A percentile compares a stretch with the other conserved stretches of the same genome.
phyloP scores from a whole-genome alignment of 2,113 vertebrate species.

The Megaceryle maxima region DNA sequence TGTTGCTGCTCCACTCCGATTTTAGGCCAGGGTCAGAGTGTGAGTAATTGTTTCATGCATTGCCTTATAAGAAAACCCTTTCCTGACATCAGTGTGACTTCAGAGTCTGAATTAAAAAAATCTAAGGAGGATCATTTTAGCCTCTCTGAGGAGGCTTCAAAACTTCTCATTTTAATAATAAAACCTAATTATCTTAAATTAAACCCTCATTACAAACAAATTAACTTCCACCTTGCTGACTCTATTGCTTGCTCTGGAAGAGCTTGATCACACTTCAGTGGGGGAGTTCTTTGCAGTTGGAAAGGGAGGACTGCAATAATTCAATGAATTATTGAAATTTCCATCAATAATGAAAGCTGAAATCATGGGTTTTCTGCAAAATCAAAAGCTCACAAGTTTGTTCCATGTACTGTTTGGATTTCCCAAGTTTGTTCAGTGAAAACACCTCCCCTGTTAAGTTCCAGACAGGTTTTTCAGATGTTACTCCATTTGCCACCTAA shows the following conservation, averaged over 20 bases:
- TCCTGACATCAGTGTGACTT: not conserved
- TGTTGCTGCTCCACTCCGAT: constrained; percentile 74
- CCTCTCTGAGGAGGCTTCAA: not conserved
- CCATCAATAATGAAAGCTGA: not conserved
- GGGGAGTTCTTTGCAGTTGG: not conserved
- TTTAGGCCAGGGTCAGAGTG: constrained; percentile 70
- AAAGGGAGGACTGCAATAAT: not conserved
- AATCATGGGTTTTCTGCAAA: not conserved
- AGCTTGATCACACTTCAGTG: not conserved
- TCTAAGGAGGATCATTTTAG: not conserved
- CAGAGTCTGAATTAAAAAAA: not conserved
- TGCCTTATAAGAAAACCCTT: constrained; percentile 43
- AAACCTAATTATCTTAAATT: not conserved
- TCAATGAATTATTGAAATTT: not conserved
- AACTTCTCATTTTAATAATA: too few relatives aligned
- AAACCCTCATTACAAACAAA: not conserved
- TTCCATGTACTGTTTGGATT: fast-evolving
- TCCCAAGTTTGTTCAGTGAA: not conserved
- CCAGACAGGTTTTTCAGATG: not conserved
- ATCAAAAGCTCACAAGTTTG: not conserved
- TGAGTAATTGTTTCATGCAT: constrained; percentile 20
- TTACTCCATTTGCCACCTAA: not conserved
- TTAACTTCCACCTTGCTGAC: not conserved
- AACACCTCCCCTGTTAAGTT: not conserved
- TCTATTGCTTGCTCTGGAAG: not conserved